phyloP scores from a whole-genome alignment of 2,797 vertebrate genomes.

The Schizothorax lantsangensis region DNA sequence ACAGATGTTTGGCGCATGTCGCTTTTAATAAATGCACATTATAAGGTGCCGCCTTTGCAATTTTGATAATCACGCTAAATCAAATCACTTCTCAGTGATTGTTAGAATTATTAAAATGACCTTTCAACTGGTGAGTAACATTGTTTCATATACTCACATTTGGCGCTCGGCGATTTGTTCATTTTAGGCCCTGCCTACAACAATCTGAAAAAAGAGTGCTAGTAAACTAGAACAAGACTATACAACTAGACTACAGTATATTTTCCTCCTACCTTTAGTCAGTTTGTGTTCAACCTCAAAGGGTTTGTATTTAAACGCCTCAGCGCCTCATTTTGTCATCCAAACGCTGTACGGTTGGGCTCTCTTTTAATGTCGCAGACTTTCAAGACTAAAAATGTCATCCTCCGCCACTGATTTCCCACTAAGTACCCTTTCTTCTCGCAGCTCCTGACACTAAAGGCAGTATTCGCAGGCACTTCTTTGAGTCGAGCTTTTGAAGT shows the following conservation, averaged over 20 bases:
- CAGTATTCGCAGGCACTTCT: constrained; percentile 25
- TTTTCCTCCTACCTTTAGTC: constrained; percentile 1
- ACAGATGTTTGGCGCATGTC: background rate
- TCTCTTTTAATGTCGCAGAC: constrained; percentile 9
- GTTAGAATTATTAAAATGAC: background rate
- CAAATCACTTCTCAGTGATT: background rate
- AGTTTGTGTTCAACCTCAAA: constrained; percentile 17
- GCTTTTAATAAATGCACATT: background rate
- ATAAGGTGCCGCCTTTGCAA: background rate
- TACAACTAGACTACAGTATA: background rate
- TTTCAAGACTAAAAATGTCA: constrained; percentile 16
- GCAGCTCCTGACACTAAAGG: constrained; percentile 6
- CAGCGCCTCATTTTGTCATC: constrained; percentile 18
- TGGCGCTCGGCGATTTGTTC: background rate
- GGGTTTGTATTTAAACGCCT: background rate
- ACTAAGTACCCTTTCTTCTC: constrained; percentile 26
- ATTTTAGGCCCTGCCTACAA: background rate
- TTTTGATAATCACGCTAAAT: background rate
- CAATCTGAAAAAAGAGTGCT: background rate
- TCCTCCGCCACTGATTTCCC: constrained; percentile 34
- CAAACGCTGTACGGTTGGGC: background rate
- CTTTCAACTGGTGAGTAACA: background rate
- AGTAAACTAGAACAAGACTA: background rate
- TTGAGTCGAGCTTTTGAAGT: constrained; percentile 44
- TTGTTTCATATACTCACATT: background rate